Base-by-base conservation (phyloP, 2,888 invertebrate species). In the Ormyrus pomaceus region DNA sequence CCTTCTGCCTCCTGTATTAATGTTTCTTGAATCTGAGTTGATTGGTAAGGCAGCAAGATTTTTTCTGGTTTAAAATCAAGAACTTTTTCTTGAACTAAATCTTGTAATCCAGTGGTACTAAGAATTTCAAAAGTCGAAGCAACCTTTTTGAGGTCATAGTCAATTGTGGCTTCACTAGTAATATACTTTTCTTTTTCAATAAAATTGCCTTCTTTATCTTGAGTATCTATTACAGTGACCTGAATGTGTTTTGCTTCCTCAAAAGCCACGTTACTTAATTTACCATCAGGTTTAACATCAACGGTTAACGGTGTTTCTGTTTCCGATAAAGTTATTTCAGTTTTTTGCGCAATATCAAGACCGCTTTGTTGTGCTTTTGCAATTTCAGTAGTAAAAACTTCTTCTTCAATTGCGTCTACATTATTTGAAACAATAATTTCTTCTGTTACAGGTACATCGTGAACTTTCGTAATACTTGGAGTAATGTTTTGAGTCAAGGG, bases 221-320 rank as follows among this genome's bases (percentile, higher is more conserved):
- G 88, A 3, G 89, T 83, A 77, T 89, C 87, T 0, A 91, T 90
- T 84, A 91, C 87, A 6, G 92, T 94, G 11, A 95, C 91, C 86
- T 92, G 93, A 66, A 95, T 83, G 83, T 94, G 88, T 91, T 94
- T 92, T 86, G 90, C 93, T 92, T 91, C 93, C 87, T 91, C 92
- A 88, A 92, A 93, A 53, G 86, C 91, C 50, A 93, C 86, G 74
- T 92, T 90, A 8, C 92, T 92, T 46, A 88, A 89, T 86, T 94
- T 95, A 79, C 89, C 89, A 80, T 93, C 94, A 11, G 93, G 93
- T 85, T 89, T 91, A 8, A 91, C 82, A 76, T 91, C 90, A 56
- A 86, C 86, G n/a, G 84, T 83, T 75, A 92, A 90, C 62, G 89
- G 86, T 5, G 92, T 90, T 90, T 94, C 93, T 83, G 92, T 92